Conservation (phyloP, 2,797 vertebrate genomes). For the Cygnus olor region DNA sequence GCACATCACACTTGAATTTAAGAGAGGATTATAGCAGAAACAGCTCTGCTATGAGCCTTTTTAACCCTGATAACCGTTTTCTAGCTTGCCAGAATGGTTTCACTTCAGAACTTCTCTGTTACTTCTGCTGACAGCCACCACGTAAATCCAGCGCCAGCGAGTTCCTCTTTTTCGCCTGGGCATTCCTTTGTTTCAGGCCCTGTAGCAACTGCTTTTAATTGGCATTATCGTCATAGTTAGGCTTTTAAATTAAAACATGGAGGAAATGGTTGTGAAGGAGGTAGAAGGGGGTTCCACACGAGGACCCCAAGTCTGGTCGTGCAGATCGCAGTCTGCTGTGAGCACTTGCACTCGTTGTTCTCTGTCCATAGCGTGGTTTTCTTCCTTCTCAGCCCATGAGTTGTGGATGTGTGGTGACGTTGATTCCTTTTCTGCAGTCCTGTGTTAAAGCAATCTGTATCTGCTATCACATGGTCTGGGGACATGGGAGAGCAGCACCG, state of each 20-base stretch:
- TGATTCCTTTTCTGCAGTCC: not conserved
- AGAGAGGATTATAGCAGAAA: not conserved
- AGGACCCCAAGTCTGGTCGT: not conserved
- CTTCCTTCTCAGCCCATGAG: not conserved
- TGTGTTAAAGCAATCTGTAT: not conserved
- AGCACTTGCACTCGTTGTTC: not conserved
- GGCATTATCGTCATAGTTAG: not conserved
- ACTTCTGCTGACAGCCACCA: not conserved
- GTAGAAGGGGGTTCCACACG: not conserved
- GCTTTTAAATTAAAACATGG: not conserved
- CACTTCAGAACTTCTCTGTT: not conserved
- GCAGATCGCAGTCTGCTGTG: not conserved
- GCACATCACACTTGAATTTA: fast-evolving
- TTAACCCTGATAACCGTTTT: not conserved
- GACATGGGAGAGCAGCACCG: not conserved
- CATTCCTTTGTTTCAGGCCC: not conserved
- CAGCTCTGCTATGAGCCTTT: not conserved
- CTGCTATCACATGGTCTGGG: not conserved
- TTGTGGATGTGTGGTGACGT: not conserved
- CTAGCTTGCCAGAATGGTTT: not conserved
- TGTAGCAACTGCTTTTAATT: not conserved
- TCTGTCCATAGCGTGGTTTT: not conserved
- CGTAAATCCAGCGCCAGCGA: not conserved
- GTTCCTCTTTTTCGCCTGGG: not conserved
- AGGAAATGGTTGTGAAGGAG: not conserved